These are phyloP conservation scores for Stomatorhinus walkeri DNA, from an alignment of 2,797 vertebrate species.

Conservation along the genomic window DNA sequence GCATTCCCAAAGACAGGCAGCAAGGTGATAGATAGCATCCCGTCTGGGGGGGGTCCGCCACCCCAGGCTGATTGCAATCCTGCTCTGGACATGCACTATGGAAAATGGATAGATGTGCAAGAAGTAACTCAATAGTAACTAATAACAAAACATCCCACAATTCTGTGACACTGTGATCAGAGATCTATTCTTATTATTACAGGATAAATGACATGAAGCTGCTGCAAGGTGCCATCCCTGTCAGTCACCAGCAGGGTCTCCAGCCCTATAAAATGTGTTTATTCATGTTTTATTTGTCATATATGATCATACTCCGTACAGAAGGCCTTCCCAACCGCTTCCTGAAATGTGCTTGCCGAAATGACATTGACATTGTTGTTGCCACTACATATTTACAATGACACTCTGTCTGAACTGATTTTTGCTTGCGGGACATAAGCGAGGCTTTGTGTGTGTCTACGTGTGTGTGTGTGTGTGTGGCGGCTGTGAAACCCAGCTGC, in stretches of 20 bases:
- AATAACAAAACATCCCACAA: not conserved
- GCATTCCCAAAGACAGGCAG: not conserved
- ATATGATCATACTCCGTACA: not conserved
- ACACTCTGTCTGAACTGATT: not conserved
- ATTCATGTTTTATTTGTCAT: not conserved
- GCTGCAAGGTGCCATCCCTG: not conserved
- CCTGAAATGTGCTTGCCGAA: not conserved
- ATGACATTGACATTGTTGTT: not conserved
- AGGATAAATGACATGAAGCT: not conserved
- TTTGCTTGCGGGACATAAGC: not conserved
- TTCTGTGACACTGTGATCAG: not conserved
- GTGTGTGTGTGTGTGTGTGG: conserved; percentile 2
- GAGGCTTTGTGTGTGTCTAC: not conserved
- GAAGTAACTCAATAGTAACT: not conserved
- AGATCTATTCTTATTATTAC: not conserved
- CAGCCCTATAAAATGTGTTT: not conserved
- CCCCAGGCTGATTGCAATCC: not conserved
- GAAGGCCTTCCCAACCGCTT: not conserved
- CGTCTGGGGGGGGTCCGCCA: not conserved
- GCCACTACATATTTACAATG: not conserved
- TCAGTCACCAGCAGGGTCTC: not conserved
- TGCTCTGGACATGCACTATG: not conserved
- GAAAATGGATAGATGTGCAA: not conserved
- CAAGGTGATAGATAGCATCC: not conserved
- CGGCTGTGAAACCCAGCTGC: conserved; percentile 49